Conservation (phyloP, 1,140 invertebrate species). For the Augochlora pura region DNA sequence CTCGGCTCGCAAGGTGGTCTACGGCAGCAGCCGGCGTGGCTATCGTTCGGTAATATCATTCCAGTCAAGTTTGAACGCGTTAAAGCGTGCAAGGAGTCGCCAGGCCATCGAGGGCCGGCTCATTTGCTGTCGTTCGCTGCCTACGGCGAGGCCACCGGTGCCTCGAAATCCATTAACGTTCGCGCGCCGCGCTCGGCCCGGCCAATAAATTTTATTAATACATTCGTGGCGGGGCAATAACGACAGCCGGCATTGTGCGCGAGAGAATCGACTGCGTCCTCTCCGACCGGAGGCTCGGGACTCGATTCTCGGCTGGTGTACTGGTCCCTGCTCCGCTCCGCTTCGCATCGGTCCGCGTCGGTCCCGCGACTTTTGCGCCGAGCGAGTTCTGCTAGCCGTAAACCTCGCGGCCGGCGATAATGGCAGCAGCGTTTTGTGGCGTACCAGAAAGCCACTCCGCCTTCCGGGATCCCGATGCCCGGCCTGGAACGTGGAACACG, state of each 20-base stretch:
- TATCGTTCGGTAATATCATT: constrained; percentile 60
- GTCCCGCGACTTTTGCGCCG: neutral
- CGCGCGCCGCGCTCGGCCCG: constrained; percentile 60
- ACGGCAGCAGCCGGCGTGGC: constrained; percentile 10
- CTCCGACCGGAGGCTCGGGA: no score
- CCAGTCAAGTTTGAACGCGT: constrained; percentile 64
- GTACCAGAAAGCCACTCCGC: constrained; percentile 54
- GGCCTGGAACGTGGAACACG: constrained; percentile 54
- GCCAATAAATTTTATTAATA: constrained; percentile 79
- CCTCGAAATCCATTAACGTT: constrained; percentile 77
- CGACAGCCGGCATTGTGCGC: constrained; percentile 67
- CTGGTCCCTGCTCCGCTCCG: neutral
- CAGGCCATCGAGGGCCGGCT: constrained; percentile 52
- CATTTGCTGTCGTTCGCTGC: constrained; percentile 63
- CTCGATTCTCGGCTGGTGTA: no score
- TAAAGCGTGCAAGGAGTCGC: constrained; percentile 64
- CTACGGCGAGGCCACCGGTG: constrained; percentile 66
- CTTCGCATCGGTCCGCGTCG: neutral
- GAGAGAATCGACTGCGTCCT: constrained; percentile 18
- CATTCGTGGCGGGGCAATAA: constrained; percentile 73
- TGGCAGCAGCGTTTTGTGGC: constrained; percentile 63
- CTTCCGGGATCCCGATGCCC: constrained; percentile 63
- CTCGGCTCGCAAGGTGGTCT: constrained; percentile 53
- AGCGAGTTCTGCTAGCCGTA: constrained; percentile 26
- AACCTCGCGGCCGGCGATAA: constrained; percentile 57